Conservation (phyloP, 2,888 invertebrate species). For the Ashinkailepas kermadecensis region DNA sequence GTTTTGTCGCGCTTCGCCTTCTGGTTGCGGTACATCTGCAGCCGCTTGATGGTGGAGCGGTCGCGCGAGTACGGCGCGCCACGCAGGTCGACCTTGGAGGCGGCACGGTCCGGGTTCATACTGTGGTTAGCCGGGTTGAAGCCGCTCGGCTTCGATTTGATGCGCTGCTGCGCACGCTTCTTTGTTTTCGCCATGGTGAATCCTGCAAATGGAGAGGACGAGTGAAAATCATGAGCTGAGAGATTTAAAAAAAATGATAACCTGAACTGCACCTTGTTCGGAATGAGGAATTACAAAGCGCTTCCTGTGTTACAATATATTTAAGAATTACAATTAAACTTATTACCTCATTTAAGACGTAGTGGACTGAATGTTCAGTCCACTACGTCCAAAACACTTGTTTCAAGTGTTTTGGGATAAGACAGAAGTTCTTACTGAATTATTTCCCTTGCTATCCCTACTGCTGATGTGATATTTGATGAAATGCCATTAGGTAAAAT, state of each 20-base stretch:
- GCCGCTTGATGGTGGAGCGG: slow-evolving; percentile 85
- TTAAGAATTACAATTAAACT: too few species aligned
- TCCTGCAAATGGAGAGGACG: background rate
- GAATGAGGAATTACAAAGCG: too few species aligned
- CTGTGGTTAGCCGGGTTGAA: slow-evolving; percentile 82
- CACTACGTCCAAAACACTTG: too few species aligned
- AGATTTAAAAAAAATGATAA: background rate
- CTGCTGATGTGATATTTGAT: too few species aligned
- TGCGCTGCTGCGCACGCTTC: background rate
- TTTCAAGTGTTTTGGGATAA: too few species aligned
- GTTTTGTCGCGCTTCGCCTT: slow-evolving; percentile 81
- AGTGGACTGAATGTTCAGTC: too few species aligned
- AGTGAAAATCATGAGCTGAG: background rate
- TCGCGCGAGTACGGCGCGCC: slow-evolving; percentile 78
- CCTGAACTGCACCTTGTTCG: too few species aligned
- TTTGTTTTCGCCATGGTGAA: background rate
- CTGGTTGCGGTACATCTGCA: slow-evolving; percentile 97
- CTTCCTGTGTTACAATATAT: too few species aligned
- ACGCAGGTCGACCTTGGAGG: slow-evolving; percentile 59
- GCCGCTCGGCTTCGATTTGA: slow-evolving; percentile 42
- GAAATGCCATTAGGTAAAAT: too few species aligned
- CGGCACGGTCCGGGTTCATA: slow-evolving; percentile 85
- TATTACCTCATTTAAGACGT: too few species aligned
- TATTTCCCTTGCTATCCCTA: too few species aligned
- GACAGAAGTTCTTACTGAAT: too few species aligned